phyloP scores from a whole-genome alignment of 1,140 invertebrate species.

The Drosophila sturtevanti region DNA sequence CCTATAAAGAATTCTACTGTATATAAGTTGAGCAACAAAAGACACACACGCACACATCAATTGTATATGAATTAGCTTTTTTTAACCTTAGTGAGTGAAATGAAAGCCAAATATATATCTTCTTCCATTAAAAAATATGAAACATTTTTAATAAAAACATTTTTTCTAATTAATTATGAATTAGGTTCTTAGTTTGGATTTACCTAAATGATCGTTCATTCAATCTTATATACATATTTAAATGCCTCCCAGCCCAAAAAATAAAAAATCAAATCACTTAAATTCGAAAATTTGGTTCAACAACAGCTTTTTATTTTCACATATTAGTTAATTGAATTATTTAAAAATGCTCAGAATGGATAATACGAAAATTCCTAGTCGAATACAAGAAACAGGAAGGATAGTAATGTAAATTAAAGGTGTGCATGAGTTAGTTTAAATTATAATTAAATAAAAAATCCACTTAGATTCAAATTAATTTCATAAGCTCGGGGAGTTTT shows the following conservation, averaged over 20 bases:
- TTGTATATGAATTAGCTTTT: constrained; percentile 64
- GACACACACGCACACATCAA: constrained; percentile 23
- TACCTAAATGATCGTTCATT: not conserved
- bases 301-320: constrained; percentile 35
- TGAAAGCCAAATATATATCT: constrained; percentile 68
- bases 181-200: not conserved
- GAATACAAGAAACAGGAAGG: constrained; percentile 51
- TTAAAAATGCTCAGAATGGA: constrained; percentile 19
- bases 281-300: constrained; percentile 21
- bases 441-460: not conserved
- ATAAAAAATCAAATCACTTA: not conserved
- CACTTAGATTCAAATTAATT: not conserved
- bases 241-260: not conserved
- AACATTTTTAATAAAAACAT: constrained; percentile 76
- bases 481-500: no score
- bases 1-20: constrained; percentile 12
- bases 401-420: constrained; percentile 7
- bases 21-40: not conserved
- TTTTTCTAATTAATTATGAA: constrained; percentile 38
- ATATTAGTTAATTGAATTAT: constrained; percentile 8
- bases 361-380: constrained; percentile 10
- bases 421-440: not conserved
- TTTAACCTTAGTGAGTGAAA: constrained; percentile 64
- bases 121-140: constrained; percentile 76
- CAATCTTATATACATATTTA: constrained; percentile 46